Conservation (phyloP, 2,113 vertebrate species). For the Petrocephalus zakoni region DNA sequence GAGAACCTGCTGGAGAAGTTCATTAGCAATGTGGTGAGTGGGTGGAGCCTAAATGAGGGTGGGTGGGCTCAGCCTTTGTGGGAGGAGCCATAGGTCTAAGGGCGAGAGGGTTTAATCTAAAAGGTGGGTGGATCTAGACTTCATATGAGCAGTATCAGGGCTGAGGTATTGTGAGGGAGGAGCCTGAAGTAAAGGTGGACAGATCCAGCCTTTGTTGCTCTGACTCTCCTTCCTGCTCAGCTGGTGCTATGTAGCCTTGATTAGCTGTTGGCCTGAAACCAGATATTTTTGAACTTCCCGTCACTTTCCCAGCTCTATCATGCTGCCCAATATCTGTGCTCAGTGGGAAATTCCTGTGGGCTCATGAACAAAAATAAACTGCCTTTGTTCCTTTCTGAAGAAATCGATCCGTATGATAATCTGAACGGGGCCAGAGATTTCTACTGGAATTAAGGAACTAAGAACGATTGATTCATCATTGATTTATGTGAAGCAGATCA, state of each 20-base stretch:
- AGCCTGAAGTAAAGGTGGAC: background rate
- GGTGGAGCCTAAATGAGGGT: background rate
- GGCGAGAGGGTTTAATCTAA: background rate
- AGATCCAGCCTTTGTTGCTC: background rate
- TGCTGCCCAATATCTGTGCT: background rate
- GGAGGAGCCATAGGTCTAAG: background rate
- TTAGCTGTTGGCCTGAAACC: background rate
- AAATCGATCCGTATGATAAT: background rate
- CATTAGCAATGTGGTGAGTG: conserved; percentile 89
- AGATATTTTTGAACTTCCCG: background rate
- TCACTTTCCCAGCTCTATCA: background rate
- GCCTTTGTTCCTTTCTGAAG: background rate
- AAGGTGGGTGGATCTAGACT: background rate
- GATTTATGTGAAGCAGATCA: background rate
- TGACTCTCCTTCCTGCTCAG: background rate
- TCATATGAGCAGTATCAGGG: background rate
- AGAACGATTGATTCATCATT: background rate
- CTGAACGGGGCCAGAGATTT: background rate
- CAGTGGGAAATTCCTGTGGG: background rate
- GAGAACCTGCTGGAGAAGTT: conserved; percentile 98
- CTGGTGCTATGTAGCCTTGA: background rate
- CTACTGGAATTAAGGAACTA: background rate
- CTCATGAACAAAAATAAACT: background rate
- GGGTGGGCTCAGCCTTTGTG: background rate
- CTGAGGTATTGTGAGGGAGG: background rate